Conservation (phyloP, 2,888 invertebrate genomes). For the Agrochola circellaris region DNA sequence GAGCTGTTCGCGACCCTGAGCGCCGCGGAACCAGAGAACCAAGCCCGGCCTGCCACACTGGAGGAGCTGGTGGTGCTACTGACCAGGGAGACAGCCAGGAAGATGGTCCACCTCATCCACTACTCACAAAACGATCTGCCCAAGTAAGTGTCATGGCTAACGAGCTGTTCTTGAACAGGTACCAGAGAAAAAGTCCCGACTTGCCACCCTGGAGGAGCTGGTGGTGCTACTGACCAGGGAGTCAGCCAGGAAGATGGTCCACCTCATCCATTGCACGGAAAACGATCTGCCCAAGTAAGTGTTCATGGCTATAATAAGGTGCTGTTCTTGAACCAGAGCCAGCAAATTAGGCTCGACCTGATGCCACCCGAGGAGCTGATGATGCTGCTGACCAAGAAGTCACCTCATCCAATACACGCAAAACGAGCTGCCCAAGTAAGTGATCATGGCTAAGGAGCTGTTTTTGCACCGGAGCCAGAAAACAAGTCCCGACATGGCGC, state of each 20-base stretch:
- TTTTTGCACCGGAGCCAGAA: constrained; percentile 95
- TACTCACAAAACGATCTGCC: constrained; percentile 92
- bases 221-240: constrained; percentile 94
- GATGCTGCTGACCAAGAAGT: constrained; percentile 94
- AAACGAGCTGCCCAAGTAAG: constrained; percentile 91
- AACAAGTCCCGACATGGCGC: constrained; percentile 95
- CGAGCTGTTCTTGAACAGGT: not conserved
- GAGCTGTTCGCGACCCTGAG: constrained; percentile 93
- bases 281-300: constrained; percentile 91
- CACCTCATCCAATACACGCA: constrained; percentile 87
- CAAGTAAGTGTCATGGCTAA: constrained; percentile 77
- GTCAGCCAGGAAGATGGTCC: constrained; percentile 94
- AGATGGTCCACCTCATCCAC: constrained; percentile 95
- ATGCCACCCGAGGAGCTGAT: constrained; percentile 90
- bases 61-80: constrained; percentile 94
- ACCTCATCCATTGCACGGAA: constrained; percentile 94
- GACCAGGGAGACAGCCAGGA: constrained; percentile 94
- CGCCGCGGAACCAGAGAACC: constrained; percentile 95
- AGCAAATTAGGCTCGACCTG: constrained; percentile 94
- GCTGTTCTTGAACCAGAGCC: constrained; percentile 93
- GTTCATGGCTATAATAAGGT: constrained; percentile 88
- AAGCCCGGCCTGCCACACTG: constrained; percentile 94
- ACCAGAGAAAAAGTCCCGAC: constrained; percentile 87
- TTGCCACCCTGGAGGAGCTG: constrained; percentile 94
- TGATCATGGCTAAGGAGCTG: constrained; percentile 88